A percentile compares a stretch with the other conserved stretches of the same genome.
These are phyloP conservation scores for Rhabdomys pumilio DNA, from an alignment of 2,797 vertebrate genomes.

Conservation along the genomic window DNA sequence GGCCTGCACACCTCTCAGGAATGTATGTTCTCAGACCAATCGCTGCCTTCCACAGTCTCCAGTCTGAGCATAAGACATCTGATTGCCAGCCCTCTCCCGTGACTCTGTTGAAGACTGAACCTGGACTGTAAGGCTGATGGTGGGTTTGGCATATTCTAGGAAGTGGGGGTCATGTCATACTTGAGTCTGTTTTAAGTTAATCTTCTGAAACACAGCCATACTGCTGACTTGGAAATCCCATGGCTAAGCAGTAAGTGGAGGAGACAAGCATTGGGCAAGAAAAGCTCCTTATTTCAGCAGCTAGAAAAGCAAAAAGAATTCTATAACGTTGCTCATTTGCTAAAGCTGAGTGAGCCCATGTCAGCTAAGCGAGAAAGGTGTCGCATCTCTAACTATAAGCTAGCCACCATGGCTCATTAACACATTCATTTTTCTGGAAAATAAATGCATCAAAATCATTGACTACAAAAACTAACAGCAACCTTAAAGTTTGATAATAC, in stretches of 20 bases:
- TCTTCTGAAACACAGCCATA: not conserved
- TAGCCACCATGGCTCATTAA: not conserved
- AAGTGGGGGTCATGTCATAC: not conserved
- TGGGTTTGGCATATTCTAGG: not conserved
- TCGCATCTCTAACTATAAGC: not conserved
- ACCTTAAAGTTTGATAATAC: not conserved
- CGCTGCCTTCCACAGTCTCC: not conserved
- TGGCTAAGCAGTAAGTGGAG: not conserved
- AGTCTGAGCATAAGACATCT: not conserved
- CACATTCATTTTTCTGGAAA: slow-evolving; percentile 35
- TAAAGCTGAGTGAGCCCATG: not conserved
- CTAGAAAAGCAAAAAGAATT: not conserved
- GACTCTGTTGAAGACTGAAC: not conserved
- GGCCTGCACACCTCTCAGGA: not conserved
- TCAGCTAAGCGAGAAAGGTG: not conserved
- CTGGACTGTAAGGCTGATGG: not conserved
- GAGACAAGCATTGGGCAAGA: not conserved
- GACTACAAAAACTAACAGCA: slow-evolving; percentile 18
- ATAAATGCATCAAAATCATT: not conserved
- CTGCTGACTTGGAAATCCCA: not conserved
- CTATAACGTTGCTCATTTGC: not conserved
- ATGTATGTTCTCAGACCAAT: not conserved
- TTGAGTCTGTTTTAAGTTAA: not conserved
- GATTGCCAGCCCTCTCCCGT: not conserved
- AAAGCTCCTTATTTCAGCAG: not conserved